A percentile compares a stretch with the other conserved stretches of the same genome.
phyloP scores from a whole-genome alignment of 2,113 vertebrate genomes.

The Campylomormyrus numenius region DNA sequence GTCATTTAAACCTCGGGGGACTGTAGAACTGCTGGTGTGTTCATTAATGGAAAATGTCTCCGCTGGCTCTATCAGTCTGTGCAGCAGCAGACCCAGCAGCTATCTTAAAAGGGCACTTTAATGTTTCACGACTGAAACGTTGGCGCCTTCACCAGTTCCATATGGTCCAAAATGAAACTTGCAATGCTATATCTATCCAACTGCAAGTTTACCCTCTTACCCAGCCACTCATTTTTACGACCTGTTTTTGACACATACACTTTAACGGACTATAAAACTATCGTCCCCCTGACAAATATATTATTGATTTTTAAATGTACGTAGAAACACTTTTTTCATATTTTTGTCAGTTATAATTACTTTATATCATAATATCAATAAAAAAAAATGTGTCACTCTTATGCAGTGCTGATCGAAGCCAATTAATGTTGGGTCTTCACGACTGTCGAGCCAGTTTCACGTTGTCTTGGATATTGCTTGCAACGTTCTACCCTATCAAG shows the following conservation, averaged over 20 bases:
- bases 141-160: neutral
- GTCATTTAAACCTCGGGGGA: neutral
- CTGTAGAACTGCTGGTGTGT: neutral
- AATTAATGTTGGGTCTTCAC: neutral
- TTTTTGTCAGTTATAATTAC: neutral
- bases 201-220: neutral
- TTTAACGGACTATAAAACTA: neutral
- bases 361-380: neutral
- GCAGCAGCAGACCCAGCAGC: neutral
- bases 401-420: neutral
- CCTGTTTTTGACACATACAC: neutral
- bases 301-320: neutral
- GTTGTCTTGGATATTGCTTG: neutral
- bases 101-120: neutral
- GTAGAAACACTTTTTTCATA: neutral
- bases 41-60: neutral
- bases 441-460: neutral
- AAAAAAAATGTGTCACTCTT: neutral
- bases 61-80: neutral
- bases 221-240: neutral
- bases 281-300: neutral
- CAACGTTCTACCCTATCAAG: neutral
- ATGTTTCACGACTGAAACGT: neutral
- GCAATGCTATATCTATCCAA: neutral
- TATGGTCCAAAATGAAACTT: neutral